Evolutionary conservation across 92 coral and sea anemone genomes (phyloP).

Genomic region (Paragorgia papillata): DNA sequence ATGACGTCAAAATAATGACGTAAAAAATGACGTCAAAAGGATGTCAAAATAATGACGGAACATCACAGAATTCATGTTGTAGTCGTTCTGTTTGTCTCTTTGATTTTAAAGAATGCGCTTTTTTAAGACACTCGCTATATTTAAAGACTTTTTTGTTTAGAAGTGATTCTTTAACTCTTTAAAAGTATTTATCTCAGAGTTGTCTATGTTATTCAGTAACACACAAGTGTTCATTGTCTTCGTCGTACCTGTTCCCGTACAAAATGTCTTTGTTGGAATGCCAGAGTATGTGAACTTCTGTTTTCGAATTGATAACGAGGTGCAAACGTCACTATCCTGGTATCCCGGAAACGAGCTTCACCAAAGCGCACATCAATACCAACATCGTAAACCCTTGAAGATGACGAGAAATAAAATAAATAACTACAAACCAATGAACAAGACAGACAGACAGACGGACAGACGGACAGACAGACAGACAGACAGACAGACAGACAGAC

Average conservation of each 20-base stretch:
- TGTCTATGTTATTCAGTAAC: background rate
- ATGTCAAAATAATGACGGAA: no score
- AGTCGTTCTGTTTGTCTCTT: no score
- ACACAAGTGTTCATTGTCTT: background rate
- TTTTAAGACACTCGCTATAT: no score
- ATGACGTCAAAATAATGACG: no score
- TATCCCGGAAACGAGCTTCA: constrained; percentile 87
- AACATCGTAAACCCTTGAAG: constrained; percentile 89
- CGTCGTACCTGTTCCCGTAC: constrained; percentile 90
- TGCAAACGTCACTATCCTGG: constrained; percentile 91
- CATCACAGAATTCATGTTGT: no score
- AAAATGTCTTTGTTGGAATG: constrained; percentile 94
- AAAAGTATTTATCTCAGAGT: no score
- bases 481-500: no score
- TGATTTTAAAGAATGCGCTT: no score
- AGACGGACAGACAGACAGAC: background rate
- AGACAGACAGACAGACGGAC: background rate
- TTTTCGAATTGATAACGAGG: constrained; percentile 96
- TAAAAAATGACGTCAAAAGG: no score
- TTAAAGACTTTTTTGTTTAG: no score
- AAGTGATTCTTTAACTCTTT: no score
- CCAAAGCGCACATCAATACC: constrained; percentile 98
- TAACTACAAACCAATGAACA: no score
- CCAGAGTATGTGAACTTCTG: constrained; percentile 90
- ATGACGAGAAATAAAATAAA: background rate